phyloP scores from a whole-genome alignment of 1,140 invertebrate genomes.

The Penaeus indicus region DNA sequence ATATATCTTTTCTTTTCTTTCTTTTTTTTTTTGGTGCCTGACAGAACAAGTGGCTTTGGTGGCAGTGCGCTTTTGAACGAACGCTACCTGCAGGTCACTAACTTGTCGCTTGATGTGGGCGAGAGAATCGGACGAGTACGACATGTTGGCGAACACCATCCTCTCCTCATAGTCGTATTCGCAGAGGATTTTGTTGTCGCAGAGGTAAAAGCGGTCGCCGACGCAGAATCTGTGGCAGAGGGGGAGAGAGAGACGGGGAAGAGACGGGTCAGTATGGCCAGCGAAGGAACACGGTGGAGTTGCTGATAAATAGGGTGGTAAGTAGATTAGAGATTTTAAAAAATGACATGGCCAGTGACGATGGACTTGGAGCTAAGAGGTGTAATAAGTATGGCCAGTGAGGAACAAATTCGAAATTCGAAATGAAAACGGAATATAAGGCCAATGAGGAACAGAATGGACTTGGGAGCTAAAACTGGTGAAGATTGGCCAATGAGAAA shows the following conservation, averaged over 20 bases:
- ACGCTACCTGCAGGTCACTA: slow-evolving; percentile 66
- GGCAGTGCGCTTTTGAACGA: slow-evolving; percentile 57
- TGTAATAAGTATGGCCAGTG: too few relatives aligned
- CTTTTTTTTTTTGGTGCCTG: not conserved
- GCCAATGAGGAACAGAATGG: too few relatives aligned
- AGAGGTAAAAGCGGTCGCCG: slow-evolving; percentile 91
- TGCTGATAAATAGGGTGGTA: too few relatives aligned
- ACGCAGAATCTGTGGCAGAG: slow-evolving; percentile 80
- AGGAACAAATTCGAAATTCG: too few relatives aligned
- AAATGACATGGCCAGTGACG: too few relatives aligned
- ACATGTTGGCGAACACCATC: slow-evolving; percentile 90
- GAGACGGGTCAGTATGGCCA: not conserved
- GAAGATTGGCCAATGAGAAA: too few relatives aligned
- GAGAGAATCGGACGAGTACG: slow-evolving; percentile 87
- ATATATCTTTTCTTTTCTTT: not conserved
- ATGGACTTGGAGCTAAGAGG: too few relatives aligned
- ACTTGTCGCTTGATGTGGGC: slow-evolving; percentile 89
- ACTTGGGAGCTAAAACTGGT: too few relatives aligned
- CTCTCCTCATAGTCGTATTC: slow-evolving; percentile 95
- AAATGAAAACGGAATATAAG: too few relatives aligned
- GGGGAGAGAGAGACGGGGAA: not conserved
- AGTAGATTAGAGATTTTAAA: too few relatives aligned
- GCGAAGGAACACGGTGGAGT: not conserved
- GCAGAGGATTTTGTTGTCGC: slow-evolving; percentile 94
- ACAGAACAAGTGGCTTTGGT: not conserved